Evolutionary conservation across 1,140 invertebrate genomes (phyloP), one percentile per base, ranked within the genome.

Genomic region (Pseudomyrmex concolor): DNA sequence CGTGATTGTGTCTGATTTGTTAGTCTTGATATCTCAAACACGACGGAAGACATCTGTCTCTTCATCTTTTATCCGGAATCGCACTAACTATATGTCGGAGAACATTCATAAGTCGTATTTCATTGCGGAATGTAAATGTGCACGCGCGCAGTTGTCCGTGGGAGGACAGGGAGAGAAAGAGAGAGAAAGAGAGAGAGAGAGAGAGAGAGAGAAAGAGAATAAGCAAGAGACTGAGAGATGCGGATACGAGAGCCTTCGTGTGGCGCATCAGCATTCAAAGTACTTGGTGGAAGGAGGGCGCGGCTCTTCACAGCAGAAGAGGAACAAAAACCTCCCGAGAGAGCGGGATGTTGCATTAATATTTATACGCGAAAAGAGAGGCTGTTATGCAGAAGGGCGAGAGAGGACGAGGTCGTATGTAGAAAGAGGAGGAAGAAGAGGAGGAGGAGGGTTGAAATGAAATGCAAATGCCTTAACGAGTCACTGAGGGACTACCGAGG

Each of bases 401-500:
- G 55, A 66, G 34, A 34, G 81, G 83, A 80, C 25, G 82, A 78
- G 55, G 64, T 51, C 85, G 80, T 34, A 34, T 5, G 34, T 34
- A 34, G 13, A 15, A 43, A 66, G 15, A 60, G 43, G 71, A 71
- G 87, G 50, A 78, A 63, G 85, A 48, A 67, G 15, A 60, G 25
- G 74, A 71, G 87, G 55, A 73, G 67, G 86, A 90, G 78, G 84
- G 83, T 86, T 85, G 89, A 91, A 93, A 94, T 94, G 93, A 94
- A 94, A 94, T 94, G 93, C 94, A 94, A 94, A 94, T 94, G 92
- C 92, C 90, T 94, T 94, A 94, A 94, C 93, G 94, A 94, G 93
- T 93, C 93, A 91, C 94, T 94, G 92, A 94, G 93, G 93, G 88
- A 94, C 91, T 93, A 86, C 91, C 89, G 83, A 84, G 90, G 90